Conservation (phyloP, 2,888 invertebrate species). For the Pachymerium ferrugineum region DNA sequence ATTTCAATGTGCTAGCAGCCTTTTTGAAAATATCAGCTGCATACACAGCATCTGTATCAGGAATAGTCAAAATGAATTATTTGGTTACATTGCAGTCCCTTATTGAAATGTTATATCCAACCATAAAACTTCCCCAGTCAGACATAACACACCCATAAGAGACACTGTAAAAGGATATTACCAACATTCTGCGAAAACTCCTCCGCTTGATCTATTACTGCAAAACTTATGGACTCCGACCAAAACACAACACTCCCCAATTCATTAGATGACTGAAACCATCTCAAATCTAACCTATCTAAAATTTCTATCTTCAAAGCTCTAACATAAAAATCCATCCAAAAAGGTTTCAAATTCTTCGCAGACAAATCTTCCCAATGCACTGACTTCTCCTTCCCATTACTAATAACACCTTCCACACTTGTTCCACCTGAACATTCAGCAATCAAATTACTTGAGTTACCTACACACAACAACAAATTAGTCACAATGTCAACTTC, state of each 20-base stretch:
- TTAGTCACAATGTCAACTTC: background rate
- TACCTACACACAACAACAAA: background rate
- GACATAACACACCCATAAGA: no score
- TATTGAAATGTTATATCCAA: no score
- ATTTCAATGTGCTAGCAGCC: background rate
- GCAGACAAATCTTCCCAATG: background rate
- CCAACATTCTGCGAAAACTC: background rate
- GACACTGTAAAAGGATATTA: background rate
- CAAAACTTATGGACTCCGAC: background rate
- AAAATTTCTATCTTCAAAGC: conserved; percentile 1
- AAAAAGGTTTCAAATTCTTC: background rate
- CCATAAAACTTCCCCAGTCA: no score
- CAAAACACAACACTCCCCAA: background rate
- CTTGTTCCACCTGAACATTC: background rate
- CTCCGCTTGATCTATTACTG: background rate
- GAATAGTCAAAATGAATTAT: no score
- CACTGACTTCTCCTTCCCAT: background rate
- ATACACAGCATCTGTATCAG: background rate
- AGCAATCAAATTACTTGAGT: background rate
- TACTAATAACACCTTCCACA: background rate
- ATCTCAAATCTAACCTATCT: background rate
- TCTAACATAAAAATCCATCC: conserved; percentile 11
- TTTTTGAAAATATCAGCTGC: background rate
- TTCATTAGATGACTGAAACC: background rate
- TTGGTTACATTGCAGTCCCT: no score